A percentile compares a stretch with the other conserved stretches of the same genome.
These are phyloP conservation scores for Conopomorpha cramerella DNA, from an alignment of 1,140 invertebrate genomes.

Conservation along the genomic window DNA sequence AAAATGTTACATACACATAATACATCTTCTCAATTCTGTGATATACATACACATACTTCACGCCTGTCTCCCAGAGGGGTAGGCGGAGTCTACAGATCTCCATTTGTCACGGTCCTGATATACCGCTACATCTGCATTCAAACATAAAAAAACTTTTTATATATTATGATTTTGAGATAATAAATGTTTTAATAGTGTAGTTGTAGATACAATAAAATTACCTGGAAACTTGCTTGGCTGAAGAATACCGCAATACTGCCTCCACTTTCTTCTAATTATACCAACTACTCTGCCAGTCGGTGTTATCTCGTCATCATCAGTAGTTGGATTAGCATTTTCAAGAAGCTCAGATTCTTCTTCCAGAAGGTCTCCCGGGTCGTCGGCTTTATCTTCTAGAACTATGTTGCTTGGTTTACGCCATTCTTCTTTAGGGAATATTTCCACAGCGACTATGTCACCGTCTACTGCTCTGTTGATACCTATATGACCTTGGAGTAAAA, in stretches of 20 bases:
- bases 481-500: slow-evolving; percentile 86
- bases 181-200: too few relatives aligned
- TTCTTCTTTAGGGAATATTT: slow-evolving; percentile 86
- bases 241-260: slow-evolving; percentile 95
- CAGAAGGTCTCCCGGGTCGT: slow-evolving; percentile 67
- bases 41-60: too few relatives aligned
- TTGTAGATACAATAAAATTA: slow-evolving; percentile 45
- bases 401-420: slow-evolving; percentile 89
- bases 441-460: slow-evolving; percentile 91
- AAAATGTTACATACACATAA: too few relatives aligned
- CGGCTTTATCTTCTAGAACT: slow-evolving; percentile 81
- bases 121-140: too few relatives aligned
- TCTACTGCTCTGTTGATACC: slow-evolving; percentile 95
- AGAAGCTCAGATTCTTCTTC: slow-evolving; percentile 67
- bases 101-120: too few relatives aligned
- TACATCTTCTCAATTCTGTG: too few relatives aligned
- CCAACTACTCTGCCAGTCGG: slow-evolving; percentile 92
- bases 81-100: too few relatives aligned
- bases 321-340: slow-evolving; percentile 19
- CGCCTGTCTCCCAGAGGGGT: too few relatives aligned
- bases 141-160: too few relatives aligned
- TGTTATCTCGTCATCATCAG: slow-evolving; percentile 43
- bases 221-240: slow-evolving; percentile 78
- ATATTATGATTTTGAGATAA: too few relatives aligned
- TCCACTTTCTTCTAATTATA: slow-evolving; percentile 95